A percentile compares a stretch with the other conserved stretches of the same genome.
Evolutionary conservation across 2,113 vertebrate species (phyloP).

Genomic region (Hystrix cristata): DNA sequence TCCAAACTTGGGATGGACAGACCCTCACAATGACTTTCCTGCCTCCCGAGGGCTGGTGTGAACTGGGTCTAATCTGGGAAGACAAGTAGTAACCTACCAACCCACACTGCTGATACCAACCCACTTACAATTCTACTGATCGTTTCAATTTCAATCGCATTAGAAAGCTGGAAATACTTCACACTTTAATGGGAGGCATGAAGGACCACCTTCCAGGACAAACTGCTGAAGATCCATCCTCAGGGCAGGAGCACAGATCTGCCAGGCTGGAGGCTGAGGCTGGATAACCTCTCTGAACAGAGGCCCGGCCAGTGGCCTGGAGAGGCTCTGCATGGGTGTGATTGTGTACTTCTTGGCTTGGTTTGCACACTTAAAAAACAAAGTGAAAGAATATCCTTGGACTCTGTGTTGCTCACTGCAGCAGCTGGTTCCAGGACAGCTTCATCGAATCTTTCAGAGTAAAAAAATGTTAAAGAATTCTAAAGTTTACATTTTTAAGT

Average conservation of each 20-base stretch:
- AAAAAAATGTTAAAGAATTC: neutral
- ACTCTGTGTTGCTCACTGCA: neutral
- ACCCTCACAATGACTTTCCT: neutral
- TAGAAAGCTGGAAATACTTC: neutral
- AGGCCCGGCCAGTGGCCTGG: accelerated
- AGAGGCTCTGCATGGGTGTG: neutral
- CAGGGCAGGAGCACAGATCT: neutral
- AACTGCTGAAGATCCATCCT: neutral
- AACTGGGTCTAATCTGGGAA: neutral
- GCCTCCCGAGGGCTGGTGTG: neutral
- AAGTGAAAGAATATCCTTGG: neutral
- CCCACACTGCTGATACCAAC: neutral
- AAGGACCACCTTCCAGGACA: neutral
- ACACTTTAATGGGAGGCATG: neutral
- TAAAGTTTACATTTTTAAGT: neutral
- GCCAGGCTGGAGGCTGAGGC: neutral
- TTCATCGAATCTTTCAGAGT: neutral
- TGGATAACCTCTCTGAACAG: accelerated
- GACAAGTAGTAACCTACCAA: neutral
- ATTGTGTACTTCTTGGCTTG: neutral
- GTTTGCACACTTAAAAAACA: neutral
- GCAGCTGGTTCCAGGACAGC: neutral
- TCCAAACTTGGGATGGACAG: neutral
- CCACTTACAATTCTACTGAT: neutral
- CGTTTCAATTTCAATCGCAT: neutral